These are phyloP conservation scores for Acronicta psi DNA, from an alignment of 2,888 invertebrate genomes.

Conservation along the genomic window DNA sequence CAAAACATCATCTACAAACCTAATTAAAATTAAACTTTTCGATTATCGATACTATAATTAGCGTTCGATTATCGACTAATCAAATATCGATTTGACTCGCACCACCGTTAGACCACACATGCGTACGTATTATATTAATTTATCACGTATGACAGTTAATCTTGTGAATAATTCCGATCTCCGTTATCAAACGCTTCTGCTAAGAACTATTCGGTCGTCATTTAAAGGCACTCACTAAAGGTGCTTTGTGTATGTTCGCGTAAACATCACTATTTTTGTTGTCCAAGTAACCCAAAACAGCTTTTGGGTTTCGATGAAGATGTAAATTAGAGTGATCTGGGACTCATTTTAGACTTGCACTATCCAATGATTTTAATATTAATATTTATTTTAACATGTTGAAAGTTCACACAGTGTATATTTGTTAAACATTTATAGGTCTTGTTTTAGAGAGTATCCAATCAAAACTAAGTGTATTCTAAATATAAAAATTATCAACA, in stretches of 20 bases:
- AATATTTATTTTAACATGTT: too few species aligned
- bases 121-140: conserved; percentile 60
- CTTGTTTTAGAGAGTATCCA: too few species aligned
- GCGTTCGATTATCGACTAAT: conserved; percentile 60
- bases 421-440: too few species aligned
- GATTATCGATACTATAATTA: conserved; percentile 58
- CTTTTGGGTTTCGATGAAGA: too few species aligned
- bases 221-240: conserved; percentile 20
- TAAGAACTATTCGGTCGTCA: conserved; percentile 47
- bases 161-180: conserved; percentile 52
- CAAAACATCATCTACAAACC: conserved; percentile 39
- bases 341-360: too few species aligned
- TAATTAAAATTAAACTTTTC: conserved; percentile 45
- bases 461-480: too few species aligned
- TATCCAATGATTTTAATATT: too few species aligned
- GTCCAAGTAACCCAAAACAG: too few species aligned
- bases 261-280: not conserved
- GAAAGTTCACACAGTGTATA: too few species aligned
- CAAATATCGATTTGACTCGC: conserved; percentile 68
- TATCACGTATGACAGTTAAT: conserved; percentile 67
- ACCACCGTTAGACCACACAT: conserved; percentile 67
- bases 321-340: too few species aligned
- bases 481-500: too few species aligned
- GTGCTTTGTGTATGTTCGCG: conserved; percentile 1
- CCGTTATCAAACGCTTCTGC: conserved; percentile 46